A percentile compares a stretch with the other conserved stretches of the same genome.
Conservation (phyloP, 2,797 vertebrate genomes). For the Sarcoramphus papa region DNA sequence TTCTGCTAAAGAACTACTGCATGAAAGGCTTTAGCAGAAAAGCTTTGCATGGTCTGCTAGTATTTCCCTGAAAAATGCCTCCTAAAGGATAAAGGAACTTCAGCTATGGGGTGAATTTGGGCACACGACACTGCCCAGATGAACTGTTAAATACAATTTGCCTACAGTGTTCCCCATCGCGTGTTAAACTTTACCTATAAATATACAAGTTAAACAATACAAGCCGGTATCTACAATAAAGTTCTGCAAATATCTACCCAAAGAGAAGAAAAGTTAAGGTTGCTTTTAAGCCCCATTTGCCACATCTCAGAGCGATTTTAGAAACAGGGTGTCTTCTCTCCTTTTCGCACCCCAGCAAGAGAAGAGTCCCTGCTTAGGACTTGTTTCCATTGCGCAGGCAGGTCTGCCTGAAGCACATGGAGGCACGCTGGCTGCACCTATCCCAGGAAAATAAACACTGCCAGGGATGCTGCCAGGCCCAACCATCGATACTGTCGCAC, state of each 20-base stretch:
- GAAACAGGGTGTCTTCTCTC: neutral
- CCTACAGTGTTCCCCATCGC: neutral
- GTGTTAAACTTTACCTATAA: neutral
- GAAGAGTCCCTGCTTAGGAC: neutral
- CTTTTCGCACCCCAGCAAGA: neutral
- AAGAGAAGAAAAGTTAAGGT: neutral
- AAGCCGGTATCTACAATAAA: neutral
- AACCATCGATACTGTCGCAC: neutral
- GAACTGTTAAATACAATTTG: neutral
- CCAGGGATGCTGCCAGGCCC: neutral
- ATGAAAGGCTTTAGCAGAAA: neutral
- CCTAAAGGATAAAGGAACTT: neutral
- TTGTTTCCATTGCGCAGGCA: neutral
- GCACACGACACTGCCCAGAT: neutral
- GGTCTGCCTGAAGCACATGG: neutral
- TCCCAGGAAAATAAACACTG: neutral
- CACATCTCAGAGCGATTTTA: neutral
- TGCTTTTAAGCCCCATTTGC: neutral
- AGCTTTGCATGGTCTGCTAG: neutral
- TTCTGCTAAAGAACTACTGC: neutral
- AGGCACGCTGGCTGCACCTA: neutral
- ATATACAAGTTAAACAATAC: neutral
- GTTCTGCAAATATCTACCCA: neutral
- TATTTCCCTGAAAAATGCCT: slow-evolving; percentile 9
- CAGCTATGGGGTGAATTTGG: neutral